Evolutionary conservation across 2,888 invertebrate species (phyloP).

Genomic region (Eilema griseolum): DNA sequence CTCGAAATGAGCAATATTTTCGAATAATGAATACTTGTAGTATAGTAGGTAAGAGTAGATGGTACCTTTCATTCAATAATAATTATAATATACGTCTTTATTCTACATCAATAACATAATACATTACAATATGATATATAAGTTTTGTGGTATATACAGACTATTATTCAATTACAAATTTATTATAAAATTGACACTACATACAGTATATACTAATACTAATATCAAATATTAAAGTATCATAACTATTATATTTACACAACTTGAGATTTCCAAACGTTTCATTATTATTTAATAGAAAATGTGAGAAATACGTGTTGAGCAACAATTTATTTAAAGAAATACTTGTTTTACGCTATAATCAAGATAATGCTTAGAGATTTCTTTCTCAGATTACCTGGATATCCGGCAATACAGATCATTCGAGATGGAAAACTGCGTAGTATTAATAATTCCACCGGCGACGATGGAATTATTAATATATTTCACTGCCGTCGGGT

Average conservation of each 20-base stretch:
- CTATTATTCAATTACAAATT: not conserved
- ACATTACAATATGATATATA: no score
- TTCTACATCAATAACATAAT: no score
- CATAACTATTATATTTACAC: not conserved
- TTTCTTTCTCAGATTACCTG: not conserved
- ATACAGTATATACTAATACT: not conserved
- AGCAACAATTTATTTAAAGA: not conserved
- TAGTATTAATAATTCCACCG: not conserved
- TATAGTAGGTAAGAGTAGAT: not conserved
- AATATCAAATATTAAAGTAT: constrained; percentile 1
- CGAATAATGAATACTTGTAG: not conserved
- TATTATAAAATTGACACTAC: not conserved
- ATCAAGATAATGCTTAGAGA: not conserved
- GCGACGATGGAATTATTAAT: not conserved
- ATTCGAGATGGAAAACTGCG: no score
- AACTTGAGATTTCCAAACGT: not conserved
- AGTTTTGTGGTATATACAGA: no score
- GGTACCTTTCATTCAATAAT: no score
- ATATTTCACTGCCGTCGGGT: not conserved
- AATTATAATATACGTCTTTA: no score
- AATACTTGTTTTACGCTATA: not conserved
- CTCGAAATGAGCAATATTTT: not conserved
- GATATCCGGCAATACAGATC: not conserved
- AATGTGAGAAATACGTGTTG: not conserved
- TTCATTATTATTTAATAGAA: not conserved